Percentiles rank a stretch among this genome's conserved stretches.
Conservation (phyloP, 2,888 invertebrate genomes). For the Netelia virgata region DNA sequence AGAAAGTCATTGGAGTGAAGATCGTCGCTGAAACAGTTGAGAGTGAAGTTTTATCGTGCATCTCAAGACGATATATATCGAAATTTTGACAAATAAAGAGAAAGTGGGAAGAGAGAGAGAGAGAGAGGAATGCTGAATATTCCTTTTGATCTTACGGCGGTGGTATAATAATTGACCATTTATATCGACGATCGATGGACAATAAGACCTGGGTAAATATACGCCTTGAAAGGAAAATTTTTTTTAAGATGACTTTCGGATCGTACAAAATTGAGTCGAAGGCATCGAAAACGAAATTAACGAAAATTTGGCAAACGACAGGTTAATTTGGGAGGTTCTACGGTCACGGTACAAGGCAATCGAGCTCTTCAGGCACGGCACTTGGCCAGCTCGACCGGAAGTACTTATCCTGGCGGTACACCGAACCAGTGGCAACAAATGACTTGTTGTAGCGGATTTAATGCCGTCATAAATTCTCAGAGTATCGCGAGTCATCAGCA, state of each 20-base stretch:
- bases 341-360: constrained; percentile 23
- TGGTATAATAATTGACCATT: constrained; percentile 7
- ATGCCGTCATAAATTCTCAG: constrained; percentile 16
- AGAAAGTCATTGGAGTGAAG: constrained; percentile 6
- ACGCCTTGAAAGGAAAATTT: too few relatives aligned
- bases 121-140: neutral
- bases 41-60: neutral
- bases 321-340: constrained; percentile 50
- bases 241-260: neutral
- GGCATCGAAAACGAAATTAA: neutral
- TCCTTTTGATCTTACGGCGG: neutral
- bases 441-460: constrained; percentile 16
- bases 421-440: constrained; percentile 48
- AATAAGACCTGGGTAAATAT: constrained; percentile 58
- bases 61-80: constrained; percentile 12
- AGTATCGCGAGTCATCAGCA: constrained; percentile 48
- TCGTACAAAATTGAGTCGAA: neutral
- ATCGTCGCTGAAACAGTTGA: constrained; percentile 26
- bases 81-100: constrained; percentile 31
- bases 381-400: neutral
- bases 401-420: constrained; percentile 8
- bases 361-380: constrained; percentile 46
- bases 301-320: constrained; percentile 6
- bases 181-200: constrained; percentile 48
- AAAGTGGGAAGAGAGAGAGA: neutral